phyloP scores from a whole-genome alignment of 1,140 invertebrate genomes.

The Drosophila virilis region DNA sequence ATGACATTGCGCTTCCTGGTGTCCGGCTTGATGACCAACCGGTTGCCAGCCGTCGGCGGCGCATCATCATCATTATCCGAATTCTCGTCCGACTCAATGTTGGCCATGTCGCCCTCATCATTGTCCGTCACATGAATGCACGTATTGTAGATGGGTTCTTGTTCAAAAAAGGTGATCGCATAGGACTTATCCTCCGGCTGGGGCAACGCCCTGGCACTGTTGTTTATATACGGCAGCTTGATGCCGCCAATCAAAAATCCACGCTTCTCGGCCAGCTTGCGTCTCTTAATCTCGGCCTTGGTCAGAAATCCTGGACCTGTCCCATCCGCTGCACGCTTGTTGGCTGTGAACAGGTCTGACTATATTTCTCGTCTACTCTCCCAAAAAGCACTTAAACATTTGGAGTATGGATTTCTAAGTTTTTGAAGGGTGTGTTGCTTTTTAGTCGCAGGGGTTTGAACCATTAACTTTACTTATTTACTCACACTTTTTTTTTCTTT shows the following conservation, averaged over 20 bases:
- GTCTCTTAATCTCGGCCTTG: conserved; percentile 16
- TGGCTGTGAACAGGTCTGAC: conserved; percentile 40
- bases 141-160: conserved; percentile 57
- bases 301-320: background rate
- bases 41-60: background rate
- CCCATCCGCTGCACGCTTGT: conserved; percentile 30
- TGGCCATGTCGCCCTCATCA: background rate
- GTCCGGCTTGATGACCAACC: background rate
- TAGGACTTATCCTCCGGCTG: conserved; percentile 51
- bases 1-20: background rate
- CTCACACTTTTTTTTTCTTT: too few species aligned
- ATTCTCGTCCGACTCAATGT: conserved; percentile 12
- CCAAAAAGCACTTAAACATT: conserved; percentile 10
- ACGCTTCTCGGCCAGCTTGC: background rate
- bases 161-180: conserved; percentile 61
- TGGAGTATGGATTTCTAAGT: too few species aligned
- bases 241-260: conserved; percentile 47
- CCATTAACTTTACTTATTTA: too few species aligned
- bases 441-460: too few species aligned
- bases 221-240: conserved; percentile 45
- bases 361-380: background rate
- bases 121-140: conserved; percentile 14
- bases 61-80: conserved; percentile 35
- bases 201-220: conserved; percentile 4
- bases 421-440: too few species aligned